A percentile compares a stretch with the other conserved stretches of the same genome.
Evolutionary conservation across 2,797 vertebrate genomes (phyloP).

Genomic region (Neosalanx taihuensis): DNA sequence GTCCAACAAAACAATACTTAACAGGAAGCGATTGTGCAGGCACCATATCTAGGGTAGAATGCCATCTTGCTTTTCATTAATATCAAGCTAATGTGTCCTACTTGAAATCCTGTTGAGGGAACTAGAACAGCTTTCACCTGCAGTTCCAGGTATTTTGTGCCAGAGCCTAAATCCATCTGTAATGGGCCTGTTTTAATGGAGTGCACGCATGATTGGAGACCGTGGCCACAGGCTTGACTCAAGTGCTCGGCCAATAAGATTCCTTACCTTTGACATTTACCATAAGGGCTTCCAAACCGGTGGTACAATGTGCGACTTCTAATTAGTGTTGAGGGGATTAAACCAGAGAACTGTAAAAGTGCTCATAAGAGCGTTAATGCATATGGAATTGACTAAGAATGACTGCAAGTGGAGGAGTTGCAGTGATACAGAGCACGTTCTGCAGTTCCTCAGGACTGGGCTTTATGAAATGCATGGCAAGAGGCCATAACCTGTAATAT

Average conservation of each 20-base stretch:
- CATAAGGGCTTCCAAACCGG: conserved; percentile 29
- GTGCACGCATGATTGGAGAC: conserved; percentile 47
- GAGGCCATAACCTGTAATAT: conserved; percentile 19
- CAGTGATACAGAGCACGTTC: neutral
- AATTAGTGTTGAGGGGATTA: conserved; percentile 31
- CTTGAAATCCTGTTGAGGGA: conserved; percentile 19
- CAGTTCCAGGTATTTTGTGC: conserved; percentile 25
- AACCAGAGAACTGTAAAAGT: conserved; percentile 36
- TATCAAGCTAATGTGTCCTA: conserved; percentile 10
- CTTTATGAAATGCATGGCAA: conserved; percentile 20
- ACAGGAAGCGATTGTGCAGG: neutral
- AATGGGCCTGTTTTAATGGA: conserved; percentile 46
- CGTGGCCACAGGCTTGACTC: conserved; percentile 21
- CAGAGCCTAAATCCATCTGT: conserved; percentile 28
- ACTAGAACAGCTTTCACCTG: conserved; percentile 13
- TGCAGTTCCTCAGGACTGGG: conserved; percentile 1
- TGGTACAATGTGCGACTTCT: conserved; percentile 26
- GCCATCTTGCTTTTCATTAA: neutral
- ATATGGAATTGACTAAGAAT: conserved; percentile 37
- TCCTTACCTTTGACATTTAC: conserved; percentile 58
- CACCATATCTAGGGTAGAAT: neutral
- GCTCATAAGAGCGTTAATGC: conserved; percentile 47
- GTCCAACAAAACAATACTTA: neutral
- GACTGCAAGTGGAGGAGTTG: conserved; percentile 11
- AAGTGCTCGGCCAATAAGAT: conserved; percentile 33